Base-by-base conservation (phyloP, 2,113 vertebrate genomes). In the Polyodon spathula region DNA sequence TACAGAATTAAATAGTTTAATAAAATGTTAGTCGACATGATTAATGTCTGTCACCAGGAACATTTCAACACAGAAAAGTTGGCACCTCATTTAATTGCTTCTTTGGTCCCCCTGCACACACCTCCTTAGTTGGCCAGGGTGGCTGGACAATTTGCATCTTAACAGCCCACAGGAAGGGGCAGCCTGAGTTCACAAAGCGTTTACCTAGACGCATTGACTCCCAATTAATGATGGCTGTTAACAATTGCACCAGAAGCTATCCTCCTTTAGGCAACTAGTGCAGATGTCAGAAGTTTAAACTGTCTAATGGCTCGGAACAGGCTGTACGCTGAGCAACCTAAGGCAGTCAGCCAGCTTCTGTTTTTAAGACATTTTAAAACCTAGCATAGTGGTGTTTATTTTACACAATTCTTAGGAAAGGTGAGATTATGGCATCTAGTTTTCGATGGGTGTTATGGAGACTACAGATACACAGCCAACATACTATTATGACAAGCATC, bases 131-230 rank as follows among this genome's bases (percentile, higher is more conserved):
- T n/a, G 6, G 12, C 43, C 40, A 64, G 59, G 39, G 54, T 50
- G 54, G 46, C 7, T 40, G 62, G 66, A 64, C 68, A 72, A 69
- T 69, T 60, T 62, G 40, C 66, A 66, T 74, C 66, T 68, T 46
- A 64, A 40, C 50, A 61, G 51, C 63, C 44, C 50, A 60, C 65
- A 65, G 68, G 68, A 75, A 73, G 66, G 39, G 27, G 40, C 54
- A 42, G 40, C 52, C 54, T 58, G 12, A 38, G 57, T 16, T 63
- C 67, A 76, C 71, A 76, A 76, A 68, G 57, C 61, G 50, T 43
- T 56, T 37, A 63, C 58, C 53, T 65, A 73, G 69, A 78, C 65
- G 5, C 54, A 54, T 48, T 68, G 74, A 72, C 71, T 76, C 69
- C 67, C 59, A 58, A 8, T 61, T 70, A 73, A 73, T 71, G 63